These are phyloP conservation scores for Baccha elongata DNA, from an alignment of 2,888 invertebrate genomes.

Conservation along the genomic window DNA sequence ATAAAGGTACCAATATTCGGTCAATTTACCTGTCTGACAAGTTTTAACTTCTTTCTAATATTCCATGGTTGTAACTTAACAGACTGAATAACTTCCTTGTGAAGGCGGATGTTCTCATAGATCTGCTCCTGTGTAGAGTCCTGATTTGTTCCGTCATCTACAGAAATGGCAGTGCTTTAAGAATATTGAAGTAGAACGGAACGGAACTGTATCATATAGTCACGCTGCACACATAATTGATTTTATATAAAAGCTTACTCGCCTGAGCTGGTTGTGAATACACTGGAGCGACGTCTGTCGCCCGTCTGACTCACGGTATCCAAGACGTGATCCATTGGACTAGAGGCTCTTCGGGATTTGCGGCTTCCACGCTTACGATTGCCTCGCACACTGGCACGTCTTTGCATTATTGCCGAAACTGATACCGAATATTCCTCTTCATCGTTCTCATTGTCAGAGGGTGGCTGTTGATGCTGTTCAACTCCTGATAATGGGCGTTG, in stretches of 20 bases:
- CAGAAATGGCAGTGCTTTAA: slow-evolving; percentile 88
- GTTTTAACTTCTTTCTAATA: slow-evolving; percentile 90
- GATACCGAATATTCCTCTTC: slow-evolving; percentile 94
- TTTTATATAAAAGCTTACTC: slow-evolving; percentile 85
- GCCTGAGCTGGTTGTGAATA: slow-evolving; percentile 93
- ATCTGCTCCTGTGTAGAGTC: slow-evolving; percentile 92
- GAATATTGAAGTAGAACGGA: slow-evolving; percentile 65
- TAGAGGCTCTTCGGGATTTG: slow-evolving; percentile 85
- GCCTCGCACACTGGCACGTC: slow-evolving; percentile 89
- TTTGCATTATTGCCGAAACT: slow-evolving; percentile 91
- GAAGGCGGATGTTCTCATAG: slow-evolving; percentile 93
- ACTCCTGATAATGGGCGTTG: slow-evolving; percentile 44
- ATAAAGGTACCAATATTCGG: not conserved
- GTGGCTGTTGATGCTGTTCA: slow-evolving; percentile 58
- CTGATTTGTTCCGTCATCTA: slow-evolving; percentile 87
- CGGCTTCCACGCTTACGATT: slow-evolving; percentile 86
- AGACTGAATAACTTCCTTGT: slow-evolving; percentile 94
- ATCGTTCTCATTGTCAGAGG: slow-evolving; percentile 82
- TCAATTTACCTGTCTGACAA: slow-evolving; percentile 87
- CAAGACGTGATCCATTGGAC: slow-evolving; percentile 82
- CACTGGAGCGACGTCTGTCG: slow-evolving; percentile 87
- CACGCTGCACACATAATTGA: slow-evolving; percentile 62
- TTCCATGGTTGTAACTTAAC: slow-evolving; percentile 94
- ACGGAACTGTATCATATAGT: slow-evolving; percentile 59
- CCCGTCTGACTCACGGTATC: slow-evolving; percentile 76